Conservation (phyloP, 30 jellyfish, hydroid and myxozoan genomes). For the Hydractinia symbiolongicarpus region DNA sequence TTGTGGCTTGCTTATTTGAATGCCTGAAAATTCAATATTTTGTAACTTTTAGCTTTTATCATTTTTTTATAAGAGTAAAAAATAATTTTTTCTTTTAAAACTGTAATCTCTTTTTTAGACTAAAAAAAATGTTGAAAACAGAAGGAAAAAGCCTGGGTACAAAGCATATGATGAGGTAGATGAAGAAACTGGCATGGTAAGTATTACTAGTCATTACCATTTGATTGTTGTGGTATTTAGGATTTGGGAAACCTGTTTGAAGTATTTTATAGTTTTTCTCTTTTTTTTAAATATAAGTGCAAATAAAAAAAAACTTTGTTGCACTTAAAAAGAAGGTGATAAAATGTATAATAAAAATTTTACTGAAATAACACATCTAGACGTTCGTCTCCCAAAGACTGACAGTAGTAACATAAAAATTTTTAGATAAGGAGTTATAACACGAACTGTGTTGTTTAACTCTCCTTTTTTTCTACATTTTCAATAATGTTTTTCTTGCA, state of each 20-base stretch:
- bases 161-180: slow-evolving; percentile 90
- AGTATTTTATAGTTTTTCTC: no score
- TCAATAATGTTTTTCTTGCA: background rate
- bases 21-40: background rate
- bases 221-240: background rate
- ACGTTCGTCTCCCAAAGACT: no score
- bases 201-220: background rate
- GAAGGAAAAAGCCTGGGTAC: slow-evolving; percentile 76
- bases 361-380: no score
- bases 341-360: no score
- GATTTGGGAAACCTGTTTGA: no score
- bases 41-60: background rate
- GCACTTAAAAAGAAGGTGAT: no score
- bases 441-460: no score
- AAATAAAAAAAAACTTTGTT: no score
- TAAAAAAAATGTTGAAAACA: slow-evolving; percentile 56
- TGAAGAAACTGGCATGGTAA: slow-evolving; percentile 92
- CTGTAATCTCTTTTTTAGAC: slow-evolving; percentile 38
- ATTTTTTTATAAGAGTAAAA: background rate
- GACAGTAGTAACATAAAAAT: no score
- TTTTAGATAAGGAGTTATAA: no score
- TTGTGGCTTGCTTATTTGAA: background rate
- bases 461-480: no score
- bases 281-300: no score
- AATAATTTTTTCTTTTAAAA: background rate